Conservation (phyloP, 2,797 vertebrate genomes). For the Hybognathus amarus region DNA sequence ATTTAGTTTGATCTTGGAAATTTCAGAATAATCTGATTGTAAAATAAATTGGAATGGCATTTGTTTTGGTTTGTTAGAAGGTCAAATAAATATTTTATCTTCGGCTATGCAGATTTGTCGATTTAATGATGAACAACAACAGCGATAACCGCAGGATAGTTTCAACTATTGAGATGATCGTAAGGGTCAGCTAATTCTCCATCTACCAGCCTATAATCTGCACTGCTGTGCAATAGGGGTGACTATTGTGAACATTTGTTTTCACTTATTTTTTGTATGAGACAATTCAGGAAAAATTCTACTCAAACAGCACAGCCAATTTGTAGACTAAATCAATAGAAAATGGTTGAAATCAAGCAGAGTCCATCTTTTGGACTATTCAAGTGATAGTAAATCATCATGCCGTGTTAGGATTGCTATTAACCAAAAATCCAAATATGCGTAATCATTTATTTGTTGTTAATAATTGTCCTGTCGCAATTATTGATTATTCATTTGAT, state of each 20-base stretch:
- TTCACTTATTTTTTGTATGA: not conserved
- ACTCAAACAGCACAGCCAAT: not conserved
- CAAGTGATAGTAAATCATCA: not conserved
- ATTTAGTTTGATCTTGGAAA: not conserved
- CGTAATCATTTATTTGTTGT: not conserved
- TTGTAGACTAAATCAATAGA: not conserved
- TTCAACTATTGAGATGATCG: constrained; percentile 22
- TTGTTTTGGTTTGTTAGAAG: constrained; percentile 41
- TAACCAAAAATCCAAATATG: not conserved
- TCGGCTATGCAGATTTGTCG: constrained; percentile 17
- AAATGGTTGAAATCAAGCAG: not conserved
- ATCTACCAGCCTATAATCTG: constrained; percentile 19
- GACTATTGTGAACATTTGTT: not conserved
- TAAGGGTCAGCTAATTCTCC: constrained; percentile 28
- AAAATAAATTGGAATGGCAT: constrained; percentile 40
- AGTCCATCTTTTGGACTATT: not conserved
- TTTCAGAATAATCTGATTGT: constrained; percentile 8
- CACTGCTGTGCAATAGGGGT: constrained; percentile 1
- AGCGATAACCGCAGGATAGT: not conserved
- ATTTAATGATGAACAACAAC: constrained; percentile 36
- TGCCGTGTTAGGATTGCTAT: not conserved
- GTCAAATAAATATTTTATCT: constrained; percentile 38
- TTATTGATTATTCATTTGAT: no score
- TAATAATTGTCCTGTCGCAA: no score
- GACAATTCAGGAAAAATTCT: not conserved